Evolutionary conservation across 1,140 invertebrate genomes (phyloP).

Genomic region (Schlechtendalia chinensis): DNA sequence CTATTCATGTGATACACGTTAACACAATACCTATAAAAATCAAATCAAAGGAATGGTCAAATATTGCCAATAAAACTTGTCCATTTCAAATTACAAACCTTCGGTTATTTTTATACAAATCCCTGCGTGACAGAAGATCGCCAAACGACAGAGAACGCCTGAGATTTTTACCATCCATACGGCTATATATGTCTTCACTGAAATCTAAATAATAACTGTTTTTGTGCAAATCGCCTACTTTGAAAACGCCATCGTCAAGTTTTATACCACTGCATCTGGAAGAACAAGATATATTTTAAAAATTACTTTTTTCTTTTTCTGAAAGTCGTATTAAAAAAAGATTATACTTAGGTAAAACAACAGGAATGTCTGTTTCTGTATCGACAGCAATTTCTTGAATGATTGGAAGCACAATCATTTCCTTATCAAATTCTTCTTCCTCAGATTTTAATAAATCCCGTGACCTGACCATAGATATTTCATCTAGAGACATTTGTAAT

Average conservation of each 20-base stretch:
- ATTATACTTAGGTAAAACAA: slow-evolving; percentile 27
- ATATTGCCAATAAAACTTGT: too few relatives aligned
- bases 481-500: slow-evolving; percentile 43
- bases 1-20: slow-evolving; percentile 39
- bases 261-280: slow-evolving; percentile 40
- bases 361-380: slow-evolving; percentile 29
- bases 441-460: slow-evolving; percentile 8
- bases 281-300: not conserved
- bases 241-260: slow-evolving; percentile 43
- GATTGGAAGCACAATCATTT: not conserved
- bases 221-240: slow-evolving; percentile 46
- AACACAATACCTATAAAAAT: slow-evolving; percentile 38
- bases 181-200: slow-evolving; percentile 36
- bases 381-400: not conserved
- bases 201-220: slow-evolving; percentile 47
- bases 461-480: slow-evolving; percentile 34
- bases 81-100: slow-evolving; percentile 7
- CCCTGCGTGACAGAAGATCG: slow-evolving; percentile 30
- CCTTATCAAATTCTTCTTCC: not conserved
- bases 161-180: slow-evolving; percentile 30
- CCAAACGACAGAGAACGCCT: slow-evolving; percentile 41
- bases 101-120: slow-evolving; percentile 43
- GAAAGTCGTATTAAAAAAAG: not conserved
- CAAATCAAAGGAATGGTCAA: not conserved
- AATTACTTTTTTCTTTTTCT: not conserved